These are phyloP conservation scores for Henricia sp. DNA, from an alignment of 53 echinoderm and acorn worm genomes.

Conservation along the genomic window DNA sequence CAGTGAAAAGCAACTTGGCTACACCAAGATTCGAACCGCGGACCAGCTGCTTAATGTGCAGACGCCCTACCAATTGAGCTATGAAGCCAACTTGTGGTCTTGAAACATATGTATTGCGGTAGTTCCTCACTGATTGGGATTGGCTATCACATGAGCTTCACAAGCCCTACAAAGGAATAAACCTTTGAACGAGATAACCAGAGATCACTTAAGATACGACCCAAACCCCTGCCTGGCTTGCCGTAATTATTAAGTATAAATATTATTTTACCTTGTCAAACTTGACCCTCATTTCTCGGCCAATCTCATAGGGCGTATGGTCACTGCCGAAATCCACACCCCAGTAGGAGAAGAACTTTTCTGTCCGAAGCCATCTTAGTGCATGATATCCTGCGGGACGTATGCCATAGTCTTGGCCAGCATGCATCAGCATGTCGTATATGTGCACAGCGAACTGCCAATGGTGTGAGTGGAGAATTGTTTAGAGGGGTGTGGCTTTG, in stretches of 20 bases:
- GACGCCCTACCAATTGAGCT: neutral
- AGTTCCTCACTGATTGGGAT: too few species aligned
- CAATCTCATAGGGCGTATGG: slow-evolving; percentile 89
- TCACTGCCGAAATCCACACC: slow-evolving; percentile 86
- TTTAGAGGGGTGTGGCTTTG: too few species aligned
- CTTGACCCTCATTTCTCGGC: slow-evolving; percentile 84
- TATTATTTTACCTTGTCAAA: slow-evolving; percentile 91
- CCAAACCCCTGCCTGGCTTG: too few species aligned
- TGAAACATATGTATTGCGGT: too few species aligned
- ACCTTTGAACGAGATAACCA: neutral
- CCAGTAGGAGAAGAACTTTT: slow-evolving; percentile 91
- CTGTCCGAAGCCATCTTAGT: slow-evolving; percentile 83
- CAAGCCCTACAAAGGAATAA: too few species aligned
- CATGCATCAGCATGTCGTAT: slow-evolving; percentile 78
- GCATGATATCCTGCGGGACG: slow-evolving; percentile 86
- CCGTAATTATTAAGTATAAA: too few species aligned
- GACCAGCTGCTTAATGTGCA: neutral
- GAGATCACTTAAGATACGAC: too few species aligned
- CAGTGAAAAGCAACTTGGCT: too few species aligned
- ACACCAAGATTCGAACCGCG: too few species aligned
- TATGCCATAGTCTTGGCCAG: slow-evolving; percentile 82
- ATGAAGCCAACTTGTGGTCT: too few species aligned
- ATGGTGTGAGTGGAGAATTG: too few species aligned
- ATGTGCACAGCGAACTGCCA: slow-evolving; percentile 85
- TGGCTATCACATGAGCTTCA: too few species aligned